Evolutionary conservation across 2,113 vertebrate species (phyloP).

Genomic region (Pteropus alecto): DNA sequence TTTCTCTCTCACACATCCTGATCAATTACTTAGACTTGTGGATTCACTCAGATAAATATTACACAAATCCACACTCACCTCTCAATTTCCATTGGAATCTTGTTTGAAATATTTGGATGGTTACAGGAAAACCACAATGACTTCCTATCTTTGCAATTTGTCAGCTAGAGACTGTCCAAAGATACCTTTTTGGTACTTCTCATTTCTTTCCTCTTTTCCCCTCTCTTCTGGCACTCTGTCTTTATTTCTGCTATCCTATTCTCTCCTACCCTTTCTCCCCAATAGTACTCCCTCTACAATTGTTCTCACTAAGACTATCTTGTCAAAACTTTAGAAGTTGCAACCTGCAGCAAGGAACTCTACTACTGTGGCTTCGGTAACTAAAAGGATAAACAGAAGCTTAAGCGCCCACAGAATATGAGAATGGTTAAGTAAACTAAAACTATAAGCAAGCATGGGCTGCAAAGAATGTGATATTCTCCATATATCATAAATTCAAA

Average conservation of each 20-base stretch:
- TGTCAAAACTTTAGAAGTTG: background rate
- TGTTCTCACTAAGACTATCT: background rate
- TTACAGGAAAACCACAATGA: background rate
- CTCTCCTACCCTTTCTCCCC: background rate
- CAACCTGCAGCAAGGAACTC: background rate
- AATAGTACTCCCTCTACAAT: background rate
- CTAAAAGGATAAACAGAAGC: background rate
- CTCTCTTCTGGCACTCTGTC: background rate
- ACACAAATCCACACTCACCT: background rate
- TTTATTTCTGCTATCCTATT: background rate
- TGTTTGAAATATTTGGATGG: background rate
- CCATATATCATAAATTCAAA: background rate
- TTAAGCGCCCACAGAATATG: background rate
- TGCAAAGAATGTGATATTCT: background rate
- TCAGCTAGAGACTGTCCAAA: background rate
- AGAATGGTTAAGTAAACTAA: background rate
- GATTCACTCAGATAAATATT: background rate
- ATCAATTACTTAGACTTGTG: background rate
- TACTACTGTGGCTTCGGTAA: too few species aligned
- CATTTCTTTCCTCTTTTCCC: fast-evolving
- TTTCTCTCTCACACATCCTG: background rate
- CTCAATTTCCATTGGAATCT: background rate
- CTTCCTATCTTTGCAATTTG: background rate
- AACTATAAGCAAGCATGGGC: background rate
- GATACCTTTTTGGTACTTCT: background rate